phyloP scores from a whole-genome alignment of 2,113 vertebrate species.

The Macroglossus sobrinus region DNA sequence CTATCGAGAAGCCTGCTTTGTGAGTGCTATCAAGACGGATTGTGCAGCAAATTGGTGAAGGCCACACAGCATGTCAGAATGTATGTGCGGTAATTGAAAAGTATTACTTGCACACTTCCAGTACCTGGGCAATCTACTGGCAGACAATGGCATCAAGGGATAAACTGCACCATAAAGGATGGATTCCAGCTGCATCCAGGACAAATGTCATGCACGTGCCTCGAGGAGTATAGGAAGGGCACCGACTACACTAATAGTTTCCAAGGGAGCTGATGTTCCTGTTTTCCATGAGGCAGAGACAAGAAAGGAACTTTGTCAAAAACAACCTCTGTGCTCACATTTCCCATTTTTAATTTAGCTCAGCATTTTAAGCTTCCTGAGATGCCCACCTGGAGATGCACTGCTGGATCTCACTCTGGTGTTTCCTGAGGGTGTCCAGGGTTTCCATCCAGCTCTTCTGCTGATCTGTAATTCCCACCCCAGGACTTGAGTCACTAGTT shows the following conservation, averaged over 20 bases:
- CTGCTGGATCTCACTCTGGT: background rate
- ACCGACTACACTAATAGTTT: background rate
- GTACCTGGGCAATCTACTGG: background rate
- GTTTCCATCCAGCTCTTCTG: background rate
- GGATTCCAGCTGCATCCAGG: constrained; percentile 21
- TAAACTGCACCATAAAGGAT: background rate
- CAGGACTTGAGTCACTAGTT: background rate
- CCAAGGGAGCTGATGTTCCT: background rate
- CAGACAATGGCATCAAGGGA: constrained; percentile 28
- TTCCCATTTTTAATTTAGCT: background rate
- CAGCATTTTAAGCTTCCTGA: background rate
- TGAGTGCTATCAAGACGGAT: constrained; percentile 20
- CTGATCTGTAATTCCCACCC: background rate
- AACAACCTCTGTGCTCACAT: background rate
- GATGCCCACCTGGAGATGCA: background rate
- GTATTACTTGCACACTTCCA: background rate
- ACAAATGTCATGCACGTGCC: background rate
- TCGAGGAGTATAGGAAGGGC: background rate
- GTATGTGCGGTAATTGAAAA: constrained; percentile 28
- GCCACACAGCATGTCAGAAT: background rate
- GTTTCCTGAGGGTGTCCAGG: background rate
- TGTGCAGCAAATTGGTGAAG: constrained; percentile 33
- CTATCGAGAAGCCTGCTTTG: constrained; percentile 24
- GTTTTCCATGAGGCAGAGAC: background rate
- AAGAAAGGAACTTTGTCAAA: background rate